A percentile compares a stretch with the other conserved stretches of the same genome.
phyloP scores from a whole-genome alignment of 2,797 vertebrate genomes.

The Propithecus deckenii region DNA sequence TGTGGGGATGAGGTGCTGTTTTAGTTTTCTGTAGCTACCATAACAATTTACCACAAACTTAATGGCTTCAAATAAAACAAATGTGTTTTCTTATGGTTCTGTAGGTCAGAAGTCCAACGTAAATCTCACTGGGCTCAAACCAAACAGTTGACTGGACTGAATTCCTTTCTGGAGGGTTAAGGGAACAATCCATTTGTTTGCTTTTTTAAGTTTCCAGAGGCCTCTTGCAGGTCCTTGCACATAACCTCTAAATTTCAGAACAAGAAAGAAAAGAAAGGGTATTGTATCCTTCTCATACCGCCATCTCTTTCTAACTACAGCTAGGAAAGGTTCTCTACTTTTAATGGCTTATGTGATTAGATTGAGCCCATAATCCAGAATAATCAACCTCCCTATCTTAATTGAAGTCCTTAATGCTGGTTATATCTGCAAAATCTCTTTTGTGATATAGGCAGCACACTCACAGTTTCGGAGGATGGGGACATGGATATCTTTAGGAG shows the following conservation, averaged over 20 bases:
- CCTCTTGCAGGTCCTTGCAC: background rate
- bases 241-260: background rate
- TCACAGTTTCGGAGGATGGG: background rate
- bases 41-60: background rate
- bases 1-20: background rate
- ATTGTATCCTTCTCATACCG: background rate
- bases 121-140: background rate
- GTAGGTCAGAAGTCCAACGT: background rate
- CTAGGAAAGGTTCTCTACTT: background rate
- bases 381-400: background rate
- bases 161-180: background rate
- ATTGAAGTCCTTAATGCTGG: background rate
- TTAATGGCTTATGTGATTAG: background rate
- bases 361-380: background rate
- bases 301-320: background rate
- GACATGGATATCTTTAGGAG: background rate
- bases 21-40: background rate
- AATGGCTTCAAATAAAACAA: background rate
- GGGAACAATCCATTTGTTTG: background rate
- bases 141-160: background rate
- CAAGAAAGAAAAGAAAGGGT: background rate
- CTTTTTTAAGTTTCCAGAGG: background rate
- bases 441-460: background rate
- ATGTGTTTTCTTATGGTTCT: background rate
- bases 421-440: background rate